Conservation (phyloP, 2,113 vertebrate genomes). For the Macrotis lagotis region DNA sequence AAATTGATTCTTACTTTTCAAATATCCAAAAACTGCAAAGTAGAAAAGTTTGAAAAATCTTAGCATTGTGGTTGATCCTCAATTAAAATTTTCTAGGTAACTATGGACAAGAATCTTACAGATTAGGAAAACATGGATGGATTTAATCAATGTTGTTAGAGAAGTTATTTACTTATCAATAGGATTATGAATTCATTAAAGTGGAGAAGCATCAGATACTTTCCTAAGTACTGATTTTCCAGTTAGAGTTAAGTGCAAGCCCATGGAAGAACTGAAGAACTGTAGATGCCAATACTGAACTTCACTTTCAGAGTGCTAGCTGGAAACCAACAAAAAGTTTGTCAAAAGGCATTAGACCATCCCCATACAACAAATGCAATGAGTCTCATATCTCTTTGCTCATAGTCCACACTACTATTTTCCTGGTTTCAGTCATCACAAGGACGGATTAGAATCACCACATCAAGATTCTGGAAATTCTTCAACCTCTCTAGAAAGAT, state of each 20-base stretch:
- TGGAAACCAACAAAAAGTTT: background rate
- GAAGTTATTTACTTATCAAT: background rate
- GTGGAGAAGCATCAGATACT: background rate
- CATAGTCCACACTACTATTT: background rate
- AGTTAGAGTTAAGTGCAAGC: background rate
- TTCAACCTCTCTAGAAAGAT: background rate
- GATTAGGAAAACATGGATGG: background rate
- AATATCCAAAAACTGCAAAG: background rate
- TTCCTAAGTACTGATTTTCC: background rate
- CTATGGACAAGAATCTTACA: background rate
- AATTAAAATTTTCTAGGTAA: background rate
- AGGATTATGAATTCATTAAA: background rate
- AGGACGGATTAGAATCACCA: background rate
- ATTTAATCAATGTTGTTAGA: background rate
- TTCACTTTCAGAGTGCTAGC: background rate
- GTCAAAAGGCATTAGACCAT: background rate
- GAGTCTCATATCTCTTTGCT: background rate
- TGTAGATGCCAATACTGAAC: background rate
- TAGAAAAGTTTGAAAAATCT: background rate
- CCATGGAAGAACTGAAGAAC: background rate
- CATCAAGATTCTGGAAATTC: background rate
- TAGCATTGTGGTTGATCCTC: background rate
- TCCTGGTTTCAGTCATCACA: background rate
- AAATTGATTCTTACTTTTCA: background rate
- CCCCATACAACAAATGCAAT: background rate